A percentile compares a stretch with the other conserved stretches of the same genome.
phyloP scores from a whole-genome alignment of 2,888 invertebrate genomes.

The Drosophila peninsularis region DNA sequence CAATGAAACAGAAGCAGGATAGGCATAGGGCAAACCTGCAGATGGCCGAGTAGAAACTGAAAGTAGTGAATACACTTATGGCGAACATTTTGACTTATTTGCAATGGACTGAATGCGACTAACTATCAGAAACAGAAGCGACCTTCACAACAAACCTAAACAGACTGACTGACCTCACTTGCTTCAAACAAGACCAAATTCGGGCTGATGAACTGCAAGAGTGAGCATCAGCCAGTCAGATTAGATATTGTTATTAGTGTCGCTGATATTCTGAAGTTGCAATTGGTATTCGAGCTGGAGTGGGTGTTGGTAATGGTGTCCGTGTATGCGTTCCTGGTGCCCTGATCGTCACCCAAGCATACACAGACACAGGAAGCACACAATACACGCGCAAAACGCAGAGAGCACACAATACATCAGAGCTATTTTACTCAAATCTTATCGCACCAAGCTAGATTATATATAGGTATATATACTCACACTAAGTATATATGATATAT shows the following conservation, averaged over 20 bases:
- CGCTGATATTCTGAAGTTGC: slow-evolving; percentile 8
- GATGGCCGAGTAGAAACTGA: slow-evolving; percentile 37
- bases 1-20: not conserved
- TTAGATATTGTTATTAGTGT: slow-evolving; percentile 35
- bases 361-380: slow-evolving; percentile 4
- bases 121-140: not conserved
- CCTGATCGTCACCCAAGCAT: slow-evolving; percentile 5
- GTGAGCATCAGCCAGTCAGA: slow-evolving; percentile 17
- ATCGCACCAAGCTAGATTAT: slow-evolving; percentile 17
- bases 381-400: slow-evolving; percentile 8
- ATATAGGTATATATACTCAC: slow-evolving; percentile 9
- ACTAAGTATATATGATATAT: not conserved
- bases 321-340: slow-evolving; percentile 6
- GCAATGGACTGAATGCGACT: slow-evolving; percentile 20
- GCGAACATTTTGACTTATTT: slow-evolving; percentile 30
- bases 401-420: slow-evolving; percentile 11
- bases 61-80: slow-evolving; percentile 22
- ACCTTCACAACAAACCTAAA: slow-evolving; percentile 4
- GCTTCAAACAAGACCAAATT: no score
- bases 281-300: not conserved
- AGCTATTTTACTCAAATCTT: slow-evolving; percentile 26
- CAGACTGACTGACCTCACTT: not conserved
- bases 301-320: not conserved
- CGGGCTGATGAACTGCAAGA: not conserved
- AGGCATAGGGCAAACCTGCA: slow-evolving; percentile 14